Evolutionary conservation across 2,113 vertebrate species (phyloP).

Genomic region (Onychostoma macrolepis): DNA sequence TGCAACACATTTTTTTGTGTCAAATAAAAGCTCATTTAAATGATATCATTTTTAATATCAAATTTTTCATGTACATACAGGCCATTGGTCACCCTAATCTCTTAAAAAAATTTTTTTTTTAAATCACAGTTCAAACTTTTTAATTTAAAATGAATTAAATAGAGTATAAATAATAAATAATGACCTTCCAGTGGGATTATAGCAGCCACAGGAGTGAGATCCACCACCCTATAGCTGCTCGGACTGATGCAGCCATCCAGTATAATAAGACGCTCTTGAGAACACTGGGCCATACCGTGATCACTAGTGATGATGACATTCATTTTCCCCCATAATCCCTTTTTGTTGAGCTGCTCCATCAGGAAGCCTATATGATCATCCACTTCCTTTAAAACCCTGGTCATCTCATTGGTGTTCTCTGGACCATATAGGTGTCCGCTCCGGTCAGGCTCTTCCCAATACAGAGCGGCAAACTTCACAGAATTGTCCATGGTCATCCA

Average conservation of each 20-base stretch:
- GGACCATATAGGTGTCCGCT: slow-evolving; percentile 89
- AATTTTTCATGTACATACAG: no score
- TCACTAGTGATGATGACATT: slow-evolving; percentile 94
- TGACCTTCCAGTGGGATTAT: slow-evolving; percentile 83
- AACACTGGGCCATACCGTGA: slow-evolving; percentile 95
- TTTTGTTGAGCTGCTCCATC: slow-evolving; percentile 75
- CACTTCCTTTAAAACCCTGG: slow-evolving; percentile 77
- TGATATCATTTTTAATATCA: no score
- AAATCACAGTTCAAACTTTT: background rate
- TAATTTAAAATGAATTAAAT: background rate
- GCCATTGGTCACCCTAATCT: no score
- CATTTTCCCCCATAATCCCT: slow-evolving; percentile 83
- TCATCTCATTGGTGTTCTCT: slow-evolving; percentile 80
- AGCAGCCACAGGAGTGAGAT: slow-evolving; percentile 82
- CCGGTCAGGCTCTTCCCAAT: slow-evolving; percentile 93
- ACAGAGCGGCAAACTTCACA: slow-evolving; percentile 83
- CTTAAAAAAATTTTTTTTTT: no score
- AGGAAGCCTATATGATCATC: slow-evolving; percentile 84
- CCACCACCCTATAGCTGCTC: slow-evolving; percentile 81
- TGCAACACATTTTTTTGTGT: no score
- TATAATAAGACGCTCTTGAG: slow-evolving; percentile 79
- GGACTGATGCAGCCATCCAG: slow-evolving; percentile 81
- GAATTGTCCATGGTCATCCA: slow-evolving; percentile 77
- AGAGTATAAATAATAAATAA: background rate
- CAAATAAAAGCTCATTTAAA: no score